Base-by-base conservation (phyloP, 2,113 vertebrate genomes). In the Cynopterus brachyotis region DNA sequence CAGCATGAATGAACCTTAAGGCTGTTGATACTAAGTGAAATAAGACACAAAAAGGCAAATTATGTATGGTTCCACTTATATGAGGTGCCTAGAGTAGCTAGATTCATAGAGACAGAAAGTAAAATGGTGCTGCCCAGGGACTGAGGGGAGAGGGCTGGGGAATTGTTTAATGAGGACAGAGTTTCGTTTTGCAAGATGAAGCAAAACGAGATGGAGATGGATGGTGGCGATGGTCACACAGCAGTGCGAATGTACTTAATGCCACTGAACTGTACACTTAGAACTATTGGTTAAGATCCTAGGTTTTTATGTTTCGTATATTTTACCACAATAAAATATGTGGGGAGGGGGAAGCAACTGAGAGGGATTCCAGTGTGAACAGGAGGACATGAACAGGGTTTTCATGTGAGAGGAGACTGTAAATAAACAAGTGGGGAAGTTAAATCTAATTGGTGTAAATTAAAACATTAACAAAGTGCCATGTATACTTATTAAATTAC, bases 341-440 rank as follows among this genome's bases (percentile, higher is more conserved):
- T 50, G 50, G 50, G 59, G 40, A 26, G 6, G 50, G n/a, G n/a
- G 73, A 53, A 24, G 66, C 20, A 50, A 42, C 53, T 47, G 50
- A 64, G 72, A 66, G 37, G n/a, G n/a, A 76, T n/a, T 62, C 60
- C 47, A 37, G 0, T 79, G 62, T 84, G 75, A 83, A 64, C n/a
- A 79, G 69, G 37, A 59, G 76, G 57, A 53, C 1, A 7, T 3
- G 16, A 72, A 32, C 22, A 82, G 78, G 28, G 28, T 72, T 87
- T 57, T 78, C 69, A 20, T 59, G 15, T 37, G 53, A 72, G 59
- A 92, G 59, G 37, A 60, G 16, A 95, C 37, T 81, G 11, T 73
- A 60, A 80, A 50, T 85, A 79, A 76, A 64, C 30, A 96, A 80
- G 28, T 79, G 9, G 75, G 73, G 75, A 92, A 81, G 69, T 69